Base-by-base conservation (phyloP, 1,140 invertebrate species). In the Neodiprion pinetum region DNA sequence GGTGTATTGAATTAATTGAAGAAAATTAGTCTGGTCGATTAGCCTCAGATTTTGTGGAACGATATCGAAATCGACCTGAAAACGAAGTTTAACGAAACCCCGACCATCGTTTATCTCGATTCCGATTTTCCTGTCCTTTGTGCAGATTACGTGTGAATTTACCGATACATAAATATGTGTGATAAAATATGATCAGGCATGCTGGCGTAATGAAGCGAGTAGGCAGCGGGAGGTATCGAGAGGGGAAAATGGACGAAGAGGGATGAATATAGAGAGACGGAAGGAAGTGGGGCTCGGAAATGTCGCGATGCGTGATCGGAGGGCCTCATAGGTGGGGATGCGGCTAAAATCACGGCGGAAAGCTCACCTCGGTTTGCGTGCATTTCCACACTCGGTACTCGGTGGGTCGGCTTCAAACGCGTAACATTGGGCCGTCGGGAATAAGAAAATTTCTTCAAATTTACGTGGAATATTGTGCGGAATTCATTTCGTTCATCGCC, bases 261-360 rank as follows among this genome's bases (percentile, higher is more conserved):
- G 68, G 23, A 70, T 71, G 70, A 50, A 71, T 71, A 50, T 23
- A 40, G 28, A 48, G 72, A 81, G 76, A 81, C 84, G 86, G 85
- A 86, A 86, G 84, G 84, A 87, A 87, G 85, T 87, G 77, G 78
- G 81, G 82, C 85, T 86, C 85, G 86, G 86, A 87, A 87, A 81
- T 83, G 80, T 80, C 79, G 77, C 82, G 78, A 83, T 84, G 84
- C 82, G 82, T 79, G 80, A 81, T 72, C 75, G 78, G 78, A 74
- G 78, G 74, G 78, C 76, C 77, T 75, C 71, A 67, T 76, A 77
- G 76, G 76, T 17, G 72, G 61, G 21, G 21, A 47, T n/a, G n/a
- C 9, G 50, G 17, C 10, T 53, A 28, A 73, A 17, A 66, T n/a
- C 53, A 61, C 53, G 11, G n/a, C 53, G n/a, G 53, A 61, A 61